These are phyloP conservation scores for Drosophila arizonae DNA, from an alignment of 1,140 invertebrate genomes.

Conservation along the genomic window DNA sequence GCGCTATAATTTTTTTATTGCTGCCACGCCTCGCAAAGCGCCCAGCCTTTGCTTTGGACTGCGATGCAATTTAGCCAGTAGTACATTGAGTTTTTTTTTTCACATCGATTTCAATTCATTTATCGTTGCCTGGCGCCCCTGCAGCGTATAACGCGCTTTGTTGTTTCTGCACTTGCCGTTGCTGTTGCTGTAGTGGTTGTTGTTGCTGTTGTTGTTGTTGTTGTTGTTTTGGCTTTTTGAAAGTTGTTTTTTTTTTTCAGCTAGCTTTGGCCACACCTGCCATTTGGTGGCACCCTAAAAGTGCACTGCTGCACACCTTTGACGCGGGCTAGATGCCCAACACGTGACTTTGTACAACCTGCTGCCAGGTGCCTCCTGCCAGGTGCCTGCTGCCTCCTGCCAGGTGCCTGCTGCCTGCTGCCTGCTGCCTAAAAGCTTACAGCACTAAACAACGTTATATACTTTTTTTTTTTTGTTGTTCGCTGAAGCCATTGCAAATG, in stretches of 20 bases:
- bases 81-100: slow-evolving; percentile 13
- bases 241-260: slow-evolving; percentile 1
- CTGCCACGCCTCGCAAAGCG: slow-evolving; percentile 10
- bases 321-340: slow-evolving; percentile 2
- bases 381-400: slow-evolving; percentile 1
- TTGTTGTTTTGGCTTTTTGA: slow-evolving; percentile 14
- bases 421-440: slow-evolving; percentile 37
- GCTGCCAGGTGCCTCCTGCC: slow-evolving; percentile 23
- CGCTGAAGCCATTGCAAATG: too few relatives aligned
- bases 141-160: slow-evolving; percentile 1
- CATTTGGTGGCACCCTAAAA: slow-evolving; percentile 36
- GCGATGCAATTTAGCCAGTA: slow-evolving; percentile 20
- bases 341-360: slow-evolving; percentile 17
- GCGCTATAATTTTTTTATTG: slow-evolving; percentile 42
- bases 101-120: slow-evolving; percentile 46
- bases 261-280: slow-evolving; percentile 24
- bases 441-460: slow-evolving; percentile 26
- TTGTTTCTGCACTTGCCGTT: neutral
- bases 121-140: slow-evolving; percentile 20
- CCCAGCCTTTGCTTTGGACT: slow-evolving; percentile 1
- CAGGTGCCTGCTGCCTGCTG: slow-evolving; percentile 27
- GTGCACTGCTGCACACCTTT: slow-evolving; percentile 54
- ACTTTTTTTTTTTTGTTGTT: neutral
- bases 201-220: neutral
- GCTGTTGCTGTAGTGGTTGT: slow-evolving; percentile 2